Evolutionary conservation across 1,140 invertebrate genomes (phyloP).

Genomic region (Papilio polyxenes): DNA sequence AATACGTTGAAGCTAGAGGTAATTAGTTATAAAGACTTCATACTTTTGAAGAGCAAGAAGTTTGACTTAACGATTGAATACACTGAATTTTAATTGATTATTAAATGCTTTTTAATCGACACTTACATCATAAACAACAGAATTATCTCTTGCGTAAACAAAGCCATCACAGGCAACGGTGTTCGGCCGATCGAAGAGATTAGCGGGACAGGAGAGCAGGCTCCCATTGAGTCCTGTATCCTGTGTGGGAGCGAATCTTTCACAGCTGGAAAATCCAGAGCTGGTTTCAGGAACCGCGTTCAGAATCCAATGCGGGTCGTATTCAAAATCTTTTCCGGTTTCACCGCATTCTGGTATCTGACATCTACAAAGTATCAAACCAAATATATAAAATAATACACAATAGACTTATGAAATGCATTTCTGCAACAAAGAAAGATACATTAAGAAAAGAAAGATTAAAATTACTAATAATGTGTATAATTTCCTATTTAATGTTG

Average conservation of each 20-base stretch:
- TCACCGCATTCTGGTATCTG: constrained; percentile 84
- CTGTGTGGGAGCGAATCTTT: constrained; percentile 41
- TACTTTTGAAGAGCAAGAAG: too few species aligned
- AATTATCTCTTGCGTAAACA: constrained; percentile 49
- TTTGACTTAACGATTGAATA: neutral
- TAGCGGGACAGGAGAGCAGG: constrained; percentile 45
- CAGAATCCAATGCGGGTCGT: constrained; percentile 78
- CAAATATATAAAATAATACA: neutral
- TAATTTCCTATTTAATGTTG: neutral
- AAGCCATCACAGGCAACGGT: constrained; percentile 50
- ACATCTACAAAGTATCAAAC: constrained; percentile 79
- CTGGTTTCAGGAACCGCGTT: constrained; percentile 74
- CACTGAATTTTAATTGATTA: neutral
- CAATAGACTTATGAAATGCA: too few species aligned
- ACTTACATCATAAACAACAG: constrained; percentile 67
- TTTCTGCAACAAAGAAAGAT: too few species aligned
- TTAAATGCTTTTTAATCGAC: neutral
- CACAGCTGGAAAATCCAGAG: constrained; percentile 48
- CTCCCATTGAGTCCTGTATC: constrained; percentile 36
- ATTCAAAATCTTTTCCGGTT: constrained; percentile 54
- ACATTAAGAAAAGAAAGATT: too few species aligned
- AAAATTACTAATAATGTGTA: neutral
- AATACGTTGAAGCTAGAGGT: too few species aligned
- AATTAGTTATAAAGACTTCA: too few species aligned
- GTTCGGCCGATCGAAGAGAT: constrained; percentile 51